Evolutionary conservation across 2,113 vertebrate species (phyloP), one percentile per base, ranked within the genome.

Genomic region (Crocuta crocuta): DNA sequence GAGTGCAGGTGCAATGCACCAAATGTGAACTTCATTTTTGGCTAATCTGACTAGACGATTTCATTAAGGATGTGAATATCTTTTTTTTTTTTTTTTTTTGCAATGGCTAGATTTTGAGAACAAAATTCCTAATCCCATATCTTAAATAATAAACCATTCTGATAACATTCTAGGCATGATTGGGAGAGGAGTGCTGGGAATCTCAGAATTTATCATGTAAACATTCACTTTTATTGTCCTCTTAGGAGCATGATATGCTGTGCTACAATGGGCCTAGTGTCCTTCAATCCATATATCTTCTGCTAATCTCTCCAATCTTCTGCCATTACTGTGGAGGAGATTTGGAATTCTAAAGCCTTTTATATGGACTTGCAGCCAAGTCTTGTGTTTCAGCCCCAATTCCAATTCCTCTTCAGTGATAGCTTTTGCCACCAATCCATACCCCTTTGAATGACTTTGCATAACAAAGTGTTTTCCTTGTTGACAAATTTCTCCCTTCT

Each of bases 41-140:
- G 2, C 48, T 84, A 43, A 55, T 65, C 9, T 80, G 19, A 83
- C 4, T n/a, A 13, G 10, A 73, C 0, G 2, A 73, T 74, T 78
- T 96, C 33, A 74, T 11, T 61, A 7, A 73, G 21, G 26, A 66
- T 19, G 1, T 71, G 71, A 65, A 85, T 65, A 88, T 43, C 4
- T 84, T 79, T 33, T 33, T 50, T 70, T 45, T 84, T 45, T 84
- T 11, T 50, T 50, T 80, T 35, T 31, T 58, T 70, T 45, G 68
- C 48, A 94, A 74, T 84, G 28, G 10, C 66, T 76, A 94, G 11
- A 94, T 79, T 79, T 78, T 95, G n/a, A 85, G 50, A 76, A 84
- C 17, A 15, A 15, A 65, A 87, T 73, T 39, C 81, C n/a, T 26
- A 55, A 12, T 33, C 0, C 5, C 2, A 11, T 50, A 83, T 10